phyloP scores from a whole-genome alignment of 2,797 vertebrate genomes.

The Buceros bicornis region DNA sequence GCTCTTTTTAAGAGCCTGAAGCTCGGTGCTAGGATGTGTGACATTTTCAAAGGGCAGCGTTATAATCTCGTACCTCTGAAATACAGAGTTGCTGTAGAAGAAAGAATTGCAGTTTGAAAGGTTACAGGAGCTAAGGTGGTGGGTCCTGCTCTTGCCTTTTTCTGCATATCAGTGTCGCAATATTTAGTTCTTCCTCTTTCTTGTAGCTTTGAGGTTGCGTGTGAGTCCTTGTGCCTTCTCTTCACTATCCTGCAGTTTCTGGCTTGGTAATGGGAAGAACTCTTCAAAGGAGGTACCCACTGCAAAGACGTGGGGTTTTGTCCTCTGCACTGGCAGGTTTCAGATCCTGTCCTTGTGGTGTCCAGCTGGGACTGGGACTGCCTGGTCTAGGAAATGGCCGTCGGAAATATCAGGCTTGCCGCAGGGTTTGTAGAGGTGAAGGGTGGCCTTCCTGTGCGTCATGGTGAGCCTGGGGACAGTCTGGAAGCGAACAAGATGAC shows the following conservation, averaged over 20 bases:
- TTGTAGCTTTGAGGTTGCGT: rapidly evolving
- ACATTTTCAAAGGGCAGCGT: neutral
- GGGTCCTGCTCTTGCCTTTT: neutral
- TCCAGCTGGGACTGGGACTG: neutral
- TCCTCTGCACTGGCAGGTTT: neutral
- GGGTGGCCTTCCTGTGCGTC: neutral
- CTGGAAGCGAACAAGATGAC: neutral
- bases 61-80: neutral
- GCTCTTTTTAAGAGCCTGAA: neutral
- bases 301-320: neutral
- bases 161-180: neutral
- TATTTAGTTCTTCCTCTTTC: neutral
- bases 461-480: neutral
- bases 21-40: neutral
- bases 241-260: neutral
- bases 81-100: neutral
- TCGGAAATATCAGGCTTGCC: neutral
- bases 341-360: neutral
- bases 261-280: rapidly evolving
- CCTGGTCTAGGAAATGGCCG: neutral
- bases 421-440: neutral
- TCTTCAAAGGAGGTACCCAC: neutral
- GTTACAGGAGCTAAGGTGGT: neutral
- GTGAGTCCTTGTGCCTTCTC: neutral
- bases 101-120: neutral